These are phyloP conservation scores for Pseudoatta argentina DNA, from an alignment of 1,140 invertebrate species.

Conservation along the genomic window DNA sequence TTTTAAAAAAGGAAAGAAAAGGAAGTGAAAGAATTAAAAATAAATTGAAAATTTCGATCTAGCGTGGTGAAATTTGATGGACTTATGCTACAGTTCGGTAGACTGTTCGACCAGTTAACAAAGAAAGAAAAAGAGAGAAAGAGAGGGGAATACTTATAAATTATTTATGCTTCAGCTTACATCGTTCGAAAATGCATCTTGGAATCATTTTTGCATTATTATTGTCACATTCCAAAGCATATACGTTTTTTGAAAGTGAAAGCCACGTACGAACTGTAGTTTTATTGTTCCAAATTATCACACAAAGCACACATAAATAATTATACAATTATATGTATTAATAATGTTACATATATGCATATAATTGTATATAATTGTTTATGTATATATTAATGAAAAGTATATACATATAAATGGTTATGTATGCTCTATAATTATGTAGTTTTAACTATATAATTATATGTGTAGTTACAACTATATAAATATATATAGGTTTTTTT, in stretches of 20 bases:
- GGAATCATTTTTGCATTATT: background rate
- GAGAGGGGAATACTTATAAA: background rate
- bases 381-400: too few species aligned
- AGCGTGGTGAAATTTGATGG: conserved; percentile 47
- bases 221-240: conserved; percentile 68
- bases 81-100: conserved; percentile 59
- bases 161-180: background rate
- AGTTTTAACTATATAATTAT: conserved; percentile 38
- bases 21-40: conserved; percentile 15
- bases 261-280: conserved; percentile 62
- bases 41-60: conserved; percentile 54
- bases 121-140: background rate
- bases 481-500: background rate
- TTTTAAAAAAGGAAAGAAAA: background rate
- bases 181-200: background rate
- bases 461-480: background rate
- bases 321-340: conserved; percentile 12
- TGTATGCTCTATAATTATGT: background rate
- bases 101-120: background rate
- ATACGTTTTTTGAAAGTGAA: background rate
- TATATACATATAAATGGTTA: conserved; percentile 12
- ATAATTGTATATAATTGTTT: background rate
- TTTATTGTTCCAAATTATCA: conserved; percentile 36
- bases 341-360: background rate
- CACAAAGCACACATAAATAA: conserved; percentile 41